Evolutionary conservation across 1,140 invertebrate species (phyloP), one percentile per base, ranked within the genome.

Genomic region (Drosophila nannoptera): DNA sequence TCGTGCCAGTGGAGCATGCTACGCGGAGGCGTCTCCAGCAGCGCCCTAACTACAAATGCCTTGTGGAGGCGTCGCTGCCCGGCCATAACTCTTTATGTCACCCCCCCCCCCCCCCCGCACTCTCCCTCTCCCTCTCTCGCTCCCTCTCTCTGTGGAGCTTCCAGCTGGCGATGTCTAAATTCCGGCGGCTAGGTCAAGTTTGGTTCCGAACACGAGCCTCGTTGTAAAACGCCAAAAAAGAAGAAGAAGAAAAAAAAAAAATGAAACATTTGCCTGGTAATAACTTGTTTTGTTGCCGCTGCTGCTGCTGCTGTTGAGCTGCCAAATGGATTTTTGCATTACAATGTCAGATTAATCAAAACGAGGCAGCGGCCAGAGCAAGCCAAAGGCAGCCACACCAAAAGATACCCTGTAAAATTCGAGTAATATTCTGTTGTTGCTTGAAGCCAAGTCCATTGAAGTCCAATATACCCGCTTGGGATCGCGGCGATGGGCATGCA

Each of bases 261-360:
- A 29, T 22, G 5, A 46, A 46, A 22, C 43, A 46, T 14, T 32
- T 12, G 12, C 50, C 56, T 46, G 64, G 38, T 67, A 72, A 72
- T 67, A 72, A 67, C 69, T 67, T 72, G 43, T 72, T 72, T 70
- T 66, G 43, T 70, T 40, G 31, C 32, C 31, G 29, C 52, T 33
- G n/a, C 48, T 48, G 38, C 5, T 5, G 58, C 60, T 61, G 48
- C 59, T 55, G 54, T 54, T 60, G 55, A 64, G 52, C 78, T 82
- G 77, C 69, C 81, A 86, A 84, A 86, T 86, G 77, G 70, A 77
- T 86, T 86, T 86, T 86, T 86, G 81, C 81, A 86, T 86, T 86
- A 86, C 81, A 86, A 86, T 81, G 81, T 86, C 82, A 86, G 81
- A 86, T 86, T 86, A 86, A 86, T 86, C 81, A 86, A 86, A 86